Conservation (phyloP, 2,888 invertebrate genomes). For the Acrobasis consociella region DNA sequence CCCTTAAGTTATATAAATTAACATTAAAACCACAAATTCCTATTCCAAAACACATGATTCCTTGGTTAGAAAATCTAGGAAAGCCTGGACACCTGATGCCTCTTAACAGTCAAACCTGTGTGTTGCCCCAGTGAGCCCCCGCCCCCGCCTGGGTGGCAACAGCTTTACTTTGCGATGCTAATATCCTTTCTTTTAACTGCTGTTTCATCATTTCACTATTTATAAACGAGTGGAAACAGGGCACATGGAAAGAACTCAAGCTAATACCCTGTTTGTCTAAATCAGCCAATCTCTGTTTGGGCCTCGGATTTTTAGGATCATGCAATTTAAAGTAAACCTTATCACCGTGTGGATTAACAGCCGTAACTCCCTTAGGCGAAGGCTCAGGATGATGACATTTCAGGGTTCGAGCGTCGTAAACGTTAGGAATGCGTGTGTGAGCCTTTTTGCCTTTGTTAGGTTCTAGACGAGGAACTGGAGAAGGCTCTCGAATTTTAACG, state of each 20-base stretch:
- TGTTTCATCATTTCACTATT: slow-evolving; percentile 57
- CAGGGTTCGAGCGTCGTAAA: slow-evolving; percentile 37
- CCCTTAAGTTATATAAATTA: slow-evolving; percentile 40
- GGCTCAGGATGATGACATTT: slow-evolving; percentile 61
- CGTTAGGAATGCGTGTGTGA: slow-evolving; percentile 17
- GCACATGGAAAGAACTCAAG: slow-evolving; percentile 68
- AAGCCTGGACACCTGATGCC: slow-evolving; percentile 16
- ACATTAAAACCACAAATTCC: slow-evolving; percentile 45
- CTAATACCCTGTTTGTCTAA: slow-evolving; percentile 61
- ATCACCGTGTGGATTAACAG: slow-evolving; percentile 57
- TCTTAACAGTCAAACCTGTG: not conserved
- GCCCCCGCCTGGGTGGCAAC: slow-evolving; percentile 27
- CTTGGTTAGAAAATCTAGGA: slow-evolving; percentile 33
- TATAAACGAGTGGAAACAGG: slow-evolving; percentile 70
- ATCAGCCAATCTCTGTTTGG: slow-evolving; percentile 48
- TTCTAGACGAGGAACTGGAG: slow-evolving; percentile 45
- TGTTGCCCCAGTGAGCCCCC: not conserved
- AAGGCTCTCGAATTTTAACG: slow-evolving; percentile 54
- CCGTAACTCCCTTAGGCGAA: slow-evolving; percentile 62
- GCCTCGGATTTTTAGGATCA: slow-evolving; percentile 49
- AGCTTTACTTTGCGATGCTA: slow-evolving; percentile 27
- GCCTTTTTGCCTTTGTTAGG: slow-evolving; percentile 36
- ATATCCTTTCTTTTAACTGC: slow-evolving; percentile 47
- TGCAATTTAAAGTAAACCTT: slow-evolving; percentile 62
- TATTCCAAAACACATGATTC: slow-evolving; percentile 37